Base-by-base conservation (phyloP, 2,797 vertebrate species). In the Eurystomus glaucurus region DNA sequence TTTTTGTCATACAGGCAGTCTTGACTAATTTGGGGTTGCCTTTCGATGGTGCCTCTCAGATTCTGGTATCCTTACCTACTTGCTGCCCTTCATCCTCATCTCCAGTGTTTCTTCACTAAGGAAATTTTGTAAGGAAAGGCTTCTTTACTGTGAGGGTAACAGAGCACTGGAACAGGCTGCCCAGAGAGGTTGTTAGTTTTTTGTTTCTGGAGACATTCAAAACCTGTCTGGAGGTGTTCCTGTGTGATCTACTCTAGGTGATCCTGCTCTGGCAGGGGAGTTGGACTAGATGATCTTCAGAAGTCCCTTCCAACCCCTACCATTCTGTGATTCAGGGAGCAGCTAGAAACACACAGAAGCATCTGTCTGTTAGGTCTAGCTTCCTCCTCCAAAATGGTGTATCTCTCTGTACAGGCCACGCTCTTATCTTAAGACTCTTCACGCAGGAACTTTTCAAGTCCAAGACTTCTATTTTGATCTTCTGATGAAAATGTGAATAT, bases 371-470 rank as follows among this genome's bases (percentile, higher is more conserved):
- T 60, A 64, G 19, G 58, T 81, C 41, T 14, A 33, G 8, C 26
- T 72, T 46, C n/a, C 39, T 70, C 80, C 25, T 37, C 28, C 39
- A 9, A 48, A 68, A 57, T 3, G 1, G 2, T 61, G 9, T 25
- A 8, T 19, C 13, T 26, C 14, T 62, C n/a, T 29, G 10, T 28
- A 52, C 0, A 0, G 33, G 28, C 9, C 20, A 5, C 20, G 7
- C 10, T 81, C 11, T 2, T 41, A 48, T 33, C 25, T 46, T 23
- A 43, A 55, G 5, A 5, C 5, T 17, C 11, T 21, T 64, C 52
- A 33, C 7, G 7, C 2, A 31, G 15, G 18, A 88, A 23, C 4
- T 0, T 64, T 87, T 66, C 25, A 64, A 81, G 23, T 45, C 17
- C 18, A 70, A 37, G 22, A 58, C 10, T 41, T 88, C 5, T 10